These are phyloP conservation scores for Chinchilla lanigera DNA, from an alignment of 2,113 vertebrate genomes.

Conservation along the genomic window DNA sequence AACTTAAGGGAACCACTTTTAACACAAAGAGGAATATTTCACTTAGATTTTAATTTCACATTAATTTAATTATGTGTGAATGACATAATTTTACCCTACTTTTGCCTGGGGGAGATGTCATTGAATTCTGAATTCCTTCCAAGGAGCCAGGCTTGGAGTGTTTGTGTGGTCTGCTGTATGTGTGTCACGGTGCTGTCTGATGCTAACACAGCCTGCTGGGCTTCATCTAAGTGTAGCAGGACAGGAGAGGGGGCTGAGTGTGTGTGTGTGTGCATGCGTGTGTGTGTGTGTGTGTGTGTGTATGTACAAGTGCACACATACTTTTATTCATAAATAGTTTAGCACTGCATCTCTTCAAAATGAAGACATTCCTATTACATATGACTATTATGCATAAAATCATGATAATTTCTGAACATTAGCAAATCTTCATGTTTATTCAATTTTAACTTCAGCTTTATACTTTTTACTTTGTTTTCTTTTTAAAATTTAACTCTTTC, in stretches of 20 bases:
- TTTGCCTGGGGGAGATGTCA: slow-evolving; percentile 21
- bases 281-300: not conserved
- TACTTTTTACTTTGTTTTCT: not conserved
- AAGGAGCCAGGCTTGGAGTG: not conserved
- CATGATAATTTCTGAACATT: not conserved
- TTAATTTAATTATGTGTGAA: slow-evolving; percentile 57
- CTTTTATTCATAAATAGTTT: not conserved
- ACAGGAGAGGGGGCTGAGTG: not conserved
- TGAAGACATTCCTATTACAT: not conserved
- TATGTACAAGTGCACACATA: not conserved
- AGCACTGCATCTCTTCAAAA: not conserved
- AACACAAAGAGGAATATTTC: slow-evolving; percentile 48
- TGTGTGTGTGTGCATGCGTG: not conserved
- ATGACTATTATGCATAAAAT: not conserved
- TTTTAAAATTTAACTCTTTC: not conserved
- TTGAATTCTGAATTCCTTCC: not conserved
- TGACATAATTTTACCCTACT: slow-evolving; percentile 5
- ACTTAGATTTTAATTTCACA: slow-evolving; percentile 60
- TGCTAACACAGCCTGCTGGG: not conserved
- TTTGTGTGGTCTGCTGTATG: not conserved
- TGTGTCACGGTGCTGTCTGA: not conserved
- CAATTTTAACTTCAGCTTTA: not conserved
- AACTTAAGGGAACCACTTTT: not conserved
- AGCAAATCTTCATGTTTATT: not conserved
- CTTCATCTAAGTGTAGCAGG: not conserved